Conservation (phyloP, 1,140 invertebrate genomes). For the Drosophila ironensis region DNA sequence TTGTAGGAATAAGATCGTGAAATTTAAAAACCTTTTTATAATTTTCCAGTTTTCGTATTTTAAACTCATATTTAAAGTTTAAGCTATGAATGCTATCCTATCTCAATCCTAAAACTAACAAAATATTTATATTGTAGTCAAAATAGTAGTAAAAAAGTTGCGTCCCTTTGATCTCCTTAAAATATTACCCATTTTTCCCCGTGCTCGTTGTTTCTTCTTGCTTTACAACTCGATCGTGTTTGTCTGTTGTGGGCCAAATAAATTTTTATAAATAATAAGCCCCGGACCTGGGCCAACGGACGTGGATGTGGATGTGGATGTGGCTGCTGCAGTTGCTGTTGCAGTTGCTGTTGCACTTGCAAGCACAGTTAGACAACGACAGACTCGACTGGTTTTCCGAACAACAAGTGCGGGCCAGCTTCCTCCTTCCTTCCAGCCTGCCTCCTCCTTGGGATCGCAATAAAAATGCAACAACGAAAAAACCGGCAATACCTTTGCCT, state of each 20-base stretch:
- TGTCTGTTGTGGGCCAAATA: conserved; percentile 71
- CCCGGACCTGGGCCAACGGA: conserved; percentile 60
- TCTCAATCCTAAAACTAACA: too few relatives aligned
- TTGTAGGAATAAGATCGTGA: too few relatives aligned
- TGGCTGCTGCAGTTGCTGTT: conserved; percentile 11
- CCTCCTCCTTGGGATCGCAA: conserved; percentile 18
- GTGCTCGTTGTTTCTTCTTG: conserved; percentile 15
- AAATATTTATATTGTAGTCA: too few relatives aligned
- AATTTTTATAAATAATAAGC: conserved; percentile 73
- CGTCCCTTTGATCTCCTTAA: background rate
- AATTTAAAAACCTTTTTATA: too few relatives aligned
- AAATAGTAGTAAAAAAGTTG: too few relatives aligned
- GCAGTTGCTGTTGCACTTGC: conserved; percentile 50
- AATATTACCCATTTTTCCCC: background rate
- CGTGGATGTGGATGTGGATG: conserved; percentile 17
- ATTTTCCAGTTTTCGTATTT: too few relatives aligned
- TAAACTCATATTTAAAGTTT: too few relatives aligned
- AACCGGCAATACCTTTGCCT: conserved; percentile 49
- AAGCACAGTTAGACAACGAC: conserved; percentile 71
- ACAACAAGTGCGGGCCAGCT: conserved; percentile 67
- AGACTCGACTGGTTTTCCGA: conserved; percentile 68
- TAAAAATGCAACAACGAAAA: background rate
- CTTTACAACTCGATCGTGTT: conserved; percentile 69
- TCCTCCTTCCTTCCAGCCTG: conserved; percentile 45
- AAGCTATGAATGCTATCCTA: too few relatives aligned